Evolutionary conservation across 2,113 vertebrate genomes (phyloP).

Genomic region (Collichthys lucidus): DNA sequence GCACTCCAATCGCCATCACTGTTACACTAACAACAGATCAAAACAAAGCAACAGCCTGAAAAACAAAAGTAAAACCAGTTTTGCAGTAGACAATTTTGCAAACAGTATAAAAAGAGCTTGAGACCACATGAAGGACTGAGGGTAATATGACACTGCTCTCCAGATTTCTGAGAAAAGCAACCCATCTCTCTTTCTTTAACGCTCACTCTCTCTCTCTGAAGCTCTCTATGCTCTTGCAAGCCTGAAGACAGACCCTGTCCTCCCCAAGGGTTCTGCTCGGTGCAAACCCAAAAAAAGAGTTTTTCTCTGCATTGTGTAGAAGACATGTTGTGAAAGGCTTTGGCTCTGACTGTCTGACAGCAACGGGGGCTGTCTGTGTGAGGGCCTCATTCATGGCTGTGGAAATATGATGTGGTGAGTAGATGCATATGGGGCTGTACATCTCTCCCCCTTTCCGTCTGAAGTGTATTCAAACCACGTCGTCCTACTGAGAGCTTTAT

Average conservation of each 20-base stretch:
- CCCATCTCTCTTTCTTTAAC: slow-evolving; percentile 48
- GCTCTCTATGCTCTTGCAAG: slow-evolving; percentile 25
- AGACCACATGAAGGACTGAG: slow-evolving; percentile 77
- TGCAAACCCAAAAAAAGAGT: slow-evolving; percentile 62
- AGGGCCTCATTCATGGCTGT: slow-evolving; percentile 76
- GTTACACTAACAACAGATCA: not conserved
- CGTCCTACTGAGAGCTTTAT: slow-evolving; percentile 75
- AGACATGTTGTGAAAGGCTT: slow-evolving; percentile 71
- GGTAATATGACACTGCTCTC: slow-evolving; percentile 60
- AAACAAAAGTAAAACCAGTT: slow-evolving; percentile 63
- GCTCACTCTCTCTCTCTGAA: slow-evolving; percentile 37
- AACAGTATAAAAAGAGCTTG: slow-evolving; percentile 52
- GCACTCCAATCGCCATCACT: not conserved
- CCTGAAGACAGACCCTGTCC: slow-evolving; percentile 55
- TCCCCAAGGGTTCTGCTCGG: slow-evolving; percentile 55
- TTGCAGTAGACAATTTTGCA: slow-evolving; percentile 60
- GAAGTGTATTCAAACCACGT: slow-evolving; percentile 80
- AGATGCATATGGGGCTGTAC: slow-evolving; percentile 71
- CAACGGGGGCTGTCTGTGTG: slow-evolving; percentile 67
- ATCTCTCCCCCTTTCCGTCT: slow-evolving; percentile 66
- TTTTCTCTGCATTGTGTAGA: slow-evolving; percentile 69
- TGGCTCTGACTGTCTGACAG: slow-evolving; percentile 61
- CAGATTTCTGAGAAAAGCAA: slow-evolving; percentile 77
- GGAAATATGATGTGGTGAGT: slow-evolving; percentile 82
- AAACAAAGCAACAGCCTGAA: slow-evolving; percentile 13